Evolutionary conservation across 30 jellyfish, hydroid and myxozoan species (phyloP).

Genomic region (Hydractinia echinata): DNA sequence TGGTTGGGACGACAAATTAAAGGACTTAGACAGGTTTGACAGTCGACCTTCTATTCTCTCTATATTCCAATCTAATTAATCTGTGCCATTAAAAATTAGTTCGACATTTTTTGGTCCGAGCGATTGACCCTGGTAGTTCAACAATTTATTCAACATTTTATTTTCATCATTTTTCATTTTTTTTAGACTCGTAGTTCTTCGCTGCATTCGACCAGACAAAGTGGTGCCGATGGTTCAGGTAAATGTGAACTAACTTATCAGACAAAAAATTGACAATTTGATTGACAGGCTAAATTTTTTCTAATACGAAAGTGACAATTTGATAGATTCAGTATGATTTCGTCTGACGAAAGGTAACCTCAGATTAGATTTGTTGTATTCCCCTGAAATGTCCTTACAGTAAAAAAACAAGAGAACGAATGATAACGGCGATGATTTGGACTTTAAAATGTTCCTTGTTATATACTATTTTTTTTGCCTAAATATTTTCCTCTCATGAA

Average conservation of each 20-base stretch:
- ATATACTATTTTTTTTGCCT: no score
- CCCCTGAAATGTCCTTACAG: no score
- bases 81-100: not conserved
- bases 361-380: no score
- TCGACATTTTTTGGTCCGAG: not conserved
- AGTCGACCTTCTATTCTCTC: not conserved
- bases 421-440: no score
- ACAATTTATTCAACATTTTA: not conserved
- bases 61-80: not conserved
- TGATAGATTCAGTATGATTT: no score
- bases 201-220: slow-evolving; percentile 91
- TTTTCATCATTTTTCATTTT: not conserved
- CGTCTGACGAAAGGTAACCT: no score
- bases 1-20: slow-evolving; percentile 86
- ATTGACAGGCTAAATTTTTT: not conserved
- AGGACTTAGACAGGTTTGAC: slow-evolving; percentile 83
- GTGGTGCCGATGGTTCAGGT: slow-evolving; percentile 98
- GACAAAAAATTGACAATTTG: not conserved
- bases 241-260: not conserved
- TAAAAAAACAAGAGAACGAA: no score
- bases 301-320: no score
- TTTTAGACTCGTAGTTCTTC: slow-evolving; percentile 75
- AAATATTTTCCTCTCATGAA: no score
- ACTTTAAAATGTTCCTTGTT: no score
- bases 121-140: not conserved